Conservation (phyloP, 1,140 invertebrate genomes). For the Zaprionus africanus region DNA sequence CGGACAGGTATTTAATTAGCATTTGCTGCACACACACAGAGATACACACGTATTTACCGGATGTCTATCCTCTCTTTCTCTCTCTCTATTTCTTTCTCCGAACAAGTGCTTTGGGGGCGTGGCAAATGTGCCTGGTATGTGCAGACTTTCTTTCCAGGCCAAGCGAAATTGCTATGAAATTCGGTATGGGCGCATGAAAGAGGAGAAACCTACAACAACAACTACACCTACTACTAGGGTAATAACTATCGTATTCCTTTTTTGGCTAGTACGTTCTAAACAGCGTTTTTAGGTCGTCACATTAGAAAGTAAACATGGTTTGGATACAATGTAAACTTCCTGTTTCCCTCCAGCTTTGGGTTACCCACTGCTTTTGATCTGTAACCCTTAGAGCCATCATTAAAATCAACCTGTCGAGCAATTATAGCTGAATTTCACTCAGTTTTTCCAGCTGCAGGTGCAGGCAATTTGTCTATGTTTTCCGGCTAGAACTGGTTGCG, state of each 20-base stretch:
- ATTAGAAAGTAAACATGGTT: slow-evolving; percentile 24
- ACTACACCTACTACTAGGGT: too few relatives aligned
- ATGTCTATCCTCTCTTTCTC: slow-evolving; percentile 37
- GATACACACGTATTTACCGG: slow-evolving; percentile 51
- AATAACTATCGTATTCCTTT: neutral
- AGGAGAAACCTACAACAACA: neutral
- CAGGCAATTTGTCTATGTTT: slow-evolving; percentile 17
- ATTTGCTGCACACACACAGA: slow-evolving; percentile 46
- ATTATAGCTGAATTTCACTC: slow-evolving; percentile 43
- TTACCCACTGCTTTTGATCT: slow-evolving; percentile 48
- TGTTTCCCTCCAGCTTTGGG: slow-evolving; percentile 43
- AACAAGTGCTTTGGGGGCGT: slow-evolving; percentile 34
- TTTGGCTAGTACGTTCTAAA: slow-evolving; percentile 1
- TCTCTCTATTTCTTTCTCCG: neutral
- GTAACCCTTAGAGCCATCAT: slow-evolving; percentile 32
- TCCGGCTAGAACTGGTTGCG: neutral
- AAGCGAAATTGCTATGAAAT: slow-evolving; percentile 21
- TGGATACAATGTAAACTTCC: slow-evolving; percentile 17
- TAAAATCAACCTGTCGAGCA: slow-evolving; percentile 29
- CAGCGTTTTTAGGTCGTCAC: slow-evolving; percentile 1
- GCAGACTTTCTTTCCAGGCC: slow-evolving; percentile 24
- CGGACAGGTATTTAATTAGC: slow-evolving; percentile 82
- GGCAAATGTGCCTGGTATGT: slow-evolving; percentile 18
- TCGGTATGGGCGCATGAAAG: slow-evolving; percentile 5
- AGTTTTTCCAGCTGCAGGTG: slow-evolving; percentile 48